Percentiles rank a stretch among this genome's conserved stretches.
phyloP scores from a whole-genome alignment of 1,140 invertebrate genomes.

The Coelopa frigida region DNA sequence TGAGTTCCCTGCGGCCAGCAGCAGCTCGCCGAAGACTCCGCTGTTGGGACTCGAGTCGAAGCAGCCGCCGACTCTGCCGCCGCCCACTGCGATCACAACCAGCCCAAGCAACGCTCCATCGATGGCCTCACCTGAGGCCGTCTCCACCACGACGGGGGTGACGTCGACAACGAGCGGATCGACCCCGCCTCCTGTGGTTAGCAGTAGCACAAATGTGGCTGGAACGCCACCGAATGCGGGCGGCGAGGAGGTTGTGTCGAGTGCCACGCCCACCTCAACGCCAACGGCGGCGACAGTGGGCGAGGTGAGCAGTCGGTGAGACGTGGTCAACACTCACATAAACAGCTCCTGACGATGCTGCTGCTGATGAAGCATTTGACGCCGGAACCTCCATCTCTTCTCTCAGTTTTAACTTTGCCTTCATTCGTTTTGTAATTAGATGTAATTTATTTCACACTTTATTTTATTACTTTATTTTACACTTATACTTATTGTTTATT shows the following conservation, averaged over 20 bases:
- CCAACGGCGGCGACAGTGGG: conserved; percentile 9
- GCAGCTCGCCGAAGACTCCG: neutral
- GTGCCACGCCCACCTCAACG: conserved; percentile 9
- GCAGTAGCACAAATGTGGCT: conserved; percentile 33
- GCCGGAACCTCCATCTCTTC: no score
- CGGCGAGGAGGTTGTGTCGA: conserved; percentile 13
- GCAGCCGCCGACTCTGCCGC: neutral
- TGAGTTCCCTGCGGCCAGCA: neutral
- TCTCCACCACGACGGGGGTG: conserved; percentile 23
- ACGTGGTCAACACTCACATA: neutral
- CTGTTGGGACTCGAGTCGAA: neutral
- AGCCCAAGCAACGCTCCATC: neutral
- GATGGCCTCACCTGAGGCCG: conserved; percentile 21
- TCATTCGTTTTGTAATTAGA: no score
- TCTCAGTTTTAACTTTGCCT: no score
- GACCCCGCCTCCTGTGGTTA: conserved; percentile 36
- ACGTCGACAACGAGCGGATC: conserved; percentile 40
- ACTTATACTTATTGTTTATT: no score
- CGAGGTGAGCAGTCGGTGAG: conserved; percentile 12
- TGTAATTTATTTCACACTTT: no score
- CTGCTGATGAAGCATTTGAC: neutral
- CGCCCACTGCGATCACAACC: no score
- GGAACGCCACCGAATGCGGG: conserved; percentile 3
- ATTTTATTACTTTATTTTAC: no score
- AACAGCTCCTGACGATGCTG: neutral